These are phyloP conservation scores for Echinarachnius parma DNA, from an alignment of 53 echinoderm and acorn worm genomes.

Conservation along the genomic window DNA sequence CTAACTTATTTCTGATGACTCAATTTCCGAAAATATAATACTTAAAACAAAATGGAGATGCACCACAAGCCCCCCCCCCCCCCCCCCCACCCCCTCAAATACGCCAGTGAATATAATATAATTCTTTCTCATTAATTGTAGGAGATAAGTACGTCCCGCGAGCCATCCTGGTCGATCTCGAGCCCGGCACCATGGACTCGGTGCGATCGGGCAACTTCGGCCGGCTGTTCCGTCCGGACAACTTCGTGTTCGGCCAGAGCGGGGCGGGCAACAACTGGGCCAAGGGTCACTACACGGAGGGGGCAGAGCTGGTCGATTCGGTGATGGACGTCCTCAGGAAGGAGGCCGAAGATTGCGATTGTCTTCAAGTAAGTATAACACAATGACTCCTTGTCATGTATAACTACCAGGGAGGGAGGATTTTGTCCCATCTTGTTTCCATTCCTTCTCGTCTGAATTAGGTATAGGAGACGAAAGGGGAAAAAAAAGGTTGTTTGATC, in stretches of 20 bases:
- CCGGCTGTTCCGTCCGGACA: constrained; percentile 37
- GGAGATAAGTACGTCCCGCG: constrained; percentile 37
- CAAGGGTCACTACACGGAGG: constrained; percentile 42
- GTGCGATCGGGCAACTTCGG: constrained; percentile 36
- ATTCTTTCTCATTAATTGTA: neutral
- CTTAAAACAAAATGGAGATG: no score
- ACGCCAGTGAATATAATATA: neutral
- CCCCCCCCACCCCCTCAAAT: neutral
- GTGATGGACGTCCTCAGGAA: constrained; percentile 35
- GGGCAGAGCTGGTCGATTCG: constrained; percentile 29
- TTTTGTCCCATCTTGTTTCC: no score
- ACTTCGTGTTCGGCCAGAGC: constrained; percentile 39
- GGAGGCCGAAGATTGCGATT: constrained; percentile 32
- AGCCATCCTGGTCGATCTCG: constrained; percentile 32
- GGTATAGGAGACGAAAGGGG: neutral
- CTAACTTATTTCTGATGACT: no score
- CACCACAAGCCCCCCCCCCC: no score
- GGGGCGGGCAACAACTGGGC: constrained; percentile 48
- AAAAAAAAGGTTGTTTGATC: neutral
- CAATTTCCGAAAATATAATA: no score
- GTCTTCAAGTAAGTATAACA: constrained; percentile 39
- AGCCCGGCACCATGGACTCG: constrained; percentile 42
- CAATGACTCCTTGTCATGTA: constrained; percentile 11
- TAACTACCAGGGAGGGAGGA: no score
- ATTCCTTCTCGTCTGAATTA: no score